These are phyloP conservation scores for Dinoponera quadriceps DNA, from an alignment of 1,140 invertebrate species.

Conservation along the genomic window DNA sequence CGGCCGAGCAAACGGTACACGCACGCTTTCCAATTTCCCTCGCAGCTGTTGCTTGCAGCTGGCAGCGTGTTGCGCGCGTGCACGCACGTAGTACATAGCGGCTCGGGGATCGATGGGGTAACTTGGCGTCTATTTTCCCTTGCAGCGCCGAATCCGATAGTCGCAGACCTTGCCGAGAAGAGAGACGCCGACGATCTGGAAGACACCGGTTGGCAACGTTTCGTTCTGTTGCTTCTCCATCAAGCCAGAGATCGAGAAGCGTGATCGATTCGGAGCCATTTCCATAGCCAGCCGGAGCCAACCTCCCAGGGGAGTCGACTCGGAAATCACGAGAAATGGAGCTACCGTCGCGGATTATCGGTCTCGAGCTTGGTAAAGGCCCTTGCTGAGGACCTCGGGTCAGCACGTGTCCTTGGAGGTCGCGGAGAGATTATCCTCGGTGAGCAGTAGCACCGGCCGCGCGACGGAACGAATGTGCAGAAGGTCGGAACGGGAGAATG, in stretches of 20 bases:
- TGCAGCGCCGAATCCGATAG: slow-evolving; percentile 55
- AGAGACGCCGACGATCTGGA: slow-evolving; percentile 30
- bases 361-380: not conserved
- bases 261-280: not conserved
- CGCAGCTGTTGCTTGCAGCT: slow-evolving; percentile 21
- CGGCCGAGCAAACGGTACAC: not conserved
- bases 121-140: slow-evolving; percentile 50
- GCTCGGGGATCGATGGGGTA: slow-evolving; percentile 27
- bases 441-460: not conserved
- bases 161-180: slow-evolving; percentile 20
- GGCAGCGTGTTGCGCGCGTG: not conserved
- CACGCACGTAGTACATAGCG: not conserved
- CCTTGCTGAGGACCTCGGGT: not conserved
- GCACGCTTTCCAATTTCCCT: slow-evolving; percentile 42
- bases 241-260: not conserved
- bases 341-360: not conserved
- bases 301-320: not conserved
- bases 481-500: slow-evolving; percentile 46
- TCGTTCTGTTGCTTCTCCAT: not conserved
- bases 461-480: slow-evolving; percentile 59
- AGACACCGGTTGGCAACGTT: not conserved
- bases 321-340: slow-evolving; percentile 11
- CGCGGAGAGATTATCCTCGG: not conserved
- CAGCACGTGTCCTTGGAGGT: not conserved
- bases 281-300: not conserved